phyloP scores from a whole-genome alignment of 2,113 vertebrate species.

The Chaetura pelagica region DNA sequence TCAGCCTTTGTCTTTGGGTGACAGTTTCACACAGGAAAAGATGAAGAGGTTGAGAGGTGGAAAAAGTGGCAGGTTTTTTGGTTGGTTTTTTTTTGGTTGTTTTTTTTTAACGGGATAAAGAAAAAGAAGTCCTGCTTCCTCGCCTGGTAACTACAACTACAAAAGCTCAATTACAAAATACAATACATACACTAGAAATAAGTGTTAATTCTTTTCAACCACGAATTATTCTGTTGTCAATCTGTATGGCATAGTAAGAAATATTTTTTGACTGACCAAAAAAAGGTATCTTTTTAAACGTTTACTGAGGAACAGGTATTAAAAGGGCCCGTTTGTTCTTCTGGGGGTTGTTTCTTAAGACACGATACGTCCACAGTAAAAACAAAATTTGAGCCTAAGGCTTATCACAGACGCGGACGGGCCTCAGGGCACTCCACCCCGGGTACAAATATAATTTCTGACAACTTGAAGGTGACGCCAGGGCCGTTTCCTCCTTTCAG shows the following conservation, averaged over 20 bases:
- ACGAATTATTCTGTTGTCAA: neutral
- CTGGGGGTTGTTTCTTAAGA: neutral
- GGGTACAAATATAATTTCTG: neutral
- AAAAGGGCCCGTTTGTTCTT: neutral
- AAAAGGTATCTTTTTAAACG: neutral
- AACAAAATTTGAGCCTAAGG: neutral
- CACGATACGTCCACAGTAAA: neutral
- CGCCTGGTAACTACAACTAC: neutral
- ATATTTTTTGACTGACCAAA: neutral
- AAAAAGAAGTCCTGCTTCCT: neutral
- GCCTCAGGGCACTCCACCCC: neutral
- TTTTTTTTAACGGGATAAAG: too few relatives aligned
- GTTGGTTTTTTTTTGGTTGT: neutral
- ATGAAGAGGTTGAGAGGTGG: neutral
- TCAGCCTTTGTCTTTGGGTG: slow-evolving; percentile 24
- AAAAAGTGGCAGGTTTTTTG: neutral
- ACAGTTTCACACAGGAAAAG: slow-evolving; percentile 33
- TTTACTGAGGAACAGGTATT: neutral
- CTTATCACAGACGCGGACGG: neutral
- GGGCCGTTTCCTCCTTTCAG: neutral
- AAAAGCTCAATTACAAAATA: neutral
- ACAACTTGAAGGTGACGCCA: neutral
- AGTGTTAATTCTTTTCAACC: neutral
- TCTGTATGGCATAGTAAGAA: fast-evolving
- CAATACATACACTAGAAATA: neutral